phyloP scores from a whole-genome alignment of 2,888 invertebrate species.

The Thera obeliscata region DNA sequence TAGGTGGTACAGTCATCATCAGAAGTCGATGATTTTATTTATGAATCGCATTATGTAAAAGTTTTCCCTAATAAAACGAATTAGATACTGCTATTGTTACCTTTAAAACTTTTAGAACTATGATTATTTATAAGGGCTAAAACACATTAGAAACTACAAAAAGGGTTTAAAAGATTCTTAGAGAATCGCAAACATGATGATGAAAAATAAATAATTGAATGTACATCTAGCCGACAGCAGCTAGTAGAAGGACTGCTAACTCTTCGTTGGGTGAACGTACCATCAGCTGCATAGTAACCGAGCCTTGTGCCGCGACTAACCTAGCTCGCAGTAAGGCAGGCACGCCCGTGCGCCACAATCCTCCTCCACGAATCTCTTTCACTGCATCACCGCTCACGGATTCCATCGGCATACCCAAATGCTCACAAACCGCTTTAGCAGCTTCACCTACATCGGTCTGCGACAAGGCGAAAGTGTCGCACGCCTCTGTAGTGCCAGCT shows the following conservation, averaged over 20 bases:
- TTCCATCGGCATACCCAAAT: slow-evolving; percentile 61
- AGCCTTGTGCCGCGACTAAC: slow-evolving; percentile 87
- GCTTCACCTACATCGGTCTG: slow-evolving; percentile 61
- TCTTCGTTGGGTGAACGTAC: slow-evolving; percentile 92
- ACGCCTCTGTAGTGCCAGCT: slow-evolving; percentile 87
- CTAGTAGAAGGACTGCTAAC: slow-evolving; percentile 93
- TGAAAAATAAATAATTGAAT: neutral
- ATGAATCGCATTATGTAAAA: no score
- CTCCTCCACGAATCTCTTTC: slow-evolving; percentile 76
- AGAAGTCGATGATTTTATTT: no score
- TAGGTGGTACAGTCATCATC: no score
- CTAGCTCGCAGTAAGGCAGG: slow-evolving; percentile 94
- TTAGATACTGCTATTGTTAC: neutral
- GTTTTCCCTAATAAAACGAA: no score
- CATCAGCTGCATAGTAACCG: slow-evolving; percentile 96
- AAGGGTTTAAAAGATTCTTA: neutral
- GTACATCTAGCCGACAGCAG: slow-evolving; percentile 89
- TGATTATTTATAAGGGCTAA: neutral
- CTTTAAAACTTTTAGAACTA: neutral
- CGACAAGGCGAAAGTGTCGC: slow-evolving; percentile 95
- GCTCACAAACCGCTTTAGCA: slow-evolving; percentile 64
- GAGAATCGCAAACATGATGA: neutral
- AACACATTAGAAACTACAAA: neutral
- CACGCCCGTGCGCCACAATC: slow-evolving; percentile 93
- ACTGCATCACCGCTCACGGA: slow-evolving; percentile 62